Evolutionary conservation across 2,888 invertebrate species (phyloP).

Genomic region (Drymonia ruficornis): DNA sequence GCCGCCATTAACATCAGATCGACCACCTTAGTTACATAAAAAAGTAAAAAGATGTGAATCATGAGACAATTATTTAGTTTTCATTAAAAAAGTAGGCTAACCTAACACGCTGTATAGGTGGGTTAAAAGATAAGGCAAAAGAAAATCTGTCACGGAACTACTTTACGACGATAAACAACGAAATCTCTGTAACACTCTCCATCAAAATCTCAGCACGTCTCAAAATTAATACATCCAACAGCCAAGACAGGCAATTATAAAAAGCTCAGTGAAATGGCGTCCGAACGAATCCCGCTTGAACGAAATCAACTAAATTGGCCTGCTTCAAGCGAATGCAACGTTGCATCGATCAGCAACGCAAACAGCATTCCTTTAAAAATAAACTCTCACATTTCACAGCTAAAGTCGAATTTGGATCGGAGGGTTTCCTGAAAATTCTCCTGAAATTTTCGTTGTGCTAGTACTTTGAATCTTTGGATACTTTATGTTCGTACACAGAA

Average conservation of each 20-base stretch:
- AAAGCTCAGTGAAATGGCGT: constrained; percentile 37
- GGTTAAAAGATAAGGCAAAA: background rate
- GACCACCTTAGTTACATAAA: too few relatives aligned
- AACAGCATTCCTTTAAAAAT: constrained; percentile 24
- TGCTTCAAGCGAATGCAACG: constrained; percentile 61
- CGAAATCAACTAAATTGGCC: constrained; percentile 73
- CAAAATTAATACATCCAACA: constrained; percentile 17
- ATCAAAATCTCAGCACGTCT: constrained; percentile 20
- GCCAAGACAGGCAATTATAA: constrained; percentile 36
- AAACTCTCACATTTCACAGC: constrained; percentile 23
- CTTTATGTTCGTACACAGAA: constrained; percentile 60
- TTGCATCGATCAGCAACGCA: constrained; percentile 58
- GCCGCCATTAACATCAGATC: too few relatives aligned
- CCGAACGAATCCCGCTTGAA: constrained; percentile 46
- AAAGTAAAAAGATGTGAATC: too few relatives aligned
- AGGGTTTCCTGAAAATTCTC: constrained; percentile 42
- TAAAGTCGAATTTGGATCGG: constrained; percentile 36
- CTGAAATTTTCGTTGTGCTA: constrained; percentile 58
- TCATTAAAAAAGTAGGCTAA: too few relatives aligned
- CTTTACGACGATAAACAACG: background rate
- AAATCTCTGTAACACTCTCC: background rate
- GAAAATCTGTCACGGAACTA: background rate
- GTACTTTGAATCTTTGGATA: constrained; percentile 63
- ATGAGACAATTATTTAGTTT: too few relatives aligned
- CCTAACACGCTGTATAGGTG: too few relatives aligned